Conservation (phyloP, 1,140 invertebrate species). For the Acyrthosiphon pisum region DNA sequence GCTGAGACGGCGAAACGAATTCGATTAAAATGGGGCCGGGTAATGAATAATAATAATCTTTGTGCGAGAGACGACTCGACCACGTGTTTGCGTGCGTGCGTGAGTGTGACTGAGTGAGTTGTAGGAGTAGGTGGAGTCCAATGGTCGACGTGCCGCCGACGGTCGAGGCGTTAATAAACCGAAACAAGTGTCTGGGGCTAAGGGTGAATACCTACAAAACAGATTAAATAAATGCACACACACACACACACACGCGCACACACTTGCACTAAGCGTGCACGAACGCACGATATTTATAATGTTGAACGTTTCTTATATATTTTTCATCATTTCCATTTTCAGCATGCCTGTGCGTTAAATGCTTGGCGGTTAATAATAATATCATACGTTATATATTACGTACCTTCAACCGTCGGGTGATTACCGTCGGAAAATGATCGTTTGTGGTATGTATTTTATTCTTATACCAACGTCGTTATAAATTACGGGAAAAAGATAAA, state of each 20-base stretch:
- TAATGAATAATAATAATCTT: constrained; percentile 18
- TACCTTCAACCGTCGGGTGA: background rate
- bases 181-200: background rate
- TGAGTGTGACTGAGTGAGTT: background rate
- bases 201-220: background rate
- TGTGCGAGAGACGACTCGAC: background rate
- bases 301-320: no score
- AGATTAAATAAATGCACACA: background rate
- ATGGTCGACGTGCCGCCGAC: background rate
- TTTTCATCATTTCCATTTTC: no score
- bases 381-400: no score
- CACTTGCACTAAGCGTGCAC: no score
- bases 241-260: no score
- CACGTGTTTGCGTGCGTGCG: background rate
- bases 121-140: background rate
- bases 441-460: background rate
- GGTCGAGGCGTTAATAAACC: no score
- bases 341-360: background rate
- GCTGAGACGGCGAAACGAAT: background rate
- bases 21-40: background rate
- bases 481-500: background rate
- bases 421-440: background rate
- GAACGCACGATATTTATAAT: no score
- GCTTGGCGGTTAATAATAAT: background rate
- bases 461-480: no score